Conservation (phyloP, 2,113 vertebrate species). For the Brienomyrus longianalis region DNA sequence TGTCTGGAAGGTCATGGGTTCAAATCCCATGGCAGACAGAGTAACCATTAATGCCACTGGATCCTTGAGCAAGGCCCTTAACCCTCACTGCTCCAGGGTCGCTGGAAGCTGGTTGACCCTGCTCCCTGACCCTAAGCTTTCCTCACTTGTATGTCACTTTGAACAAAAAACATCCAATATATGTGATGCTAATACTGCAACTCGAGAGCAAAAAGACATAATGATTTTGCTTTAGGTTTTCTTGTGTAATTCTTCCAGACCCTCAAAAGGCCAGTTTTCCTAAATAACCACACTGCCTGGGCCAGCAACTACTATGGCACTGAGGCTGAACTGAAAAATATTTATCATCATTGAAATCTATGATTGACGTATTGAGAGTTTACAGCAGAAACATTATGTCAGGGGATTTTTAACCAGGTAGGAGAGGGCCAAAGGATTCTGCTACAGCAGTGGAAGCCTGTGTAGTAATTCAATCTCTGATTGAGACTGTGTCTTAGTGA, state of each 20-base stretch:
- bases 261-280: neutral
- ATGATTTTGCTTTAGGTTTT: neutral
- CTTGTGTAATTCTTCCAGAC: neutral
- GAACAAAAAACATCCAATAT: neutral
- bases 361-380: neutral
- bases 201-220: neutral
- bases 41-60: neutral
- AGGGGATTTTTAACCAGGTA: conserved; percentile 21
- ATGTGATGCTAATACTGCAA: neutral
- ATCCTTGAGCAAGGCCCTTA: neutral
- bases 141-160: neutral
- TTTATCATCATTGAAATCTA: neutral
- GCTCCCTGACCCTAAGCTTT: neutral
- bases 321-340: neutral
- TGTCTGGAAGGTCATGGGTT: neutral
- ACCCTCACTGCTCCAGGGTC: neutral
- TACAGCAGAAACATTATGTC: neutral
- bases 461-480: conserved; percentile 31
- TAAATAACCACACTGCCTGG: neutral
- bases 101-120: neutral
- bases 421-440: conserved; percentile 19
- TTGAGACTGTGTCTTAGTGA: conserved; percentile 16
- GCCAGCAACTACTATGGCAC: neutral
- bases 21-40: neutral
- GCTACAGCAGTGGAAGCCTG: conserved; percentile 11